Evolutionary conservation across 2,113 vertebrate genomes (phyloP).

Genomic region (Dasyornis broadbenti): DNA sequence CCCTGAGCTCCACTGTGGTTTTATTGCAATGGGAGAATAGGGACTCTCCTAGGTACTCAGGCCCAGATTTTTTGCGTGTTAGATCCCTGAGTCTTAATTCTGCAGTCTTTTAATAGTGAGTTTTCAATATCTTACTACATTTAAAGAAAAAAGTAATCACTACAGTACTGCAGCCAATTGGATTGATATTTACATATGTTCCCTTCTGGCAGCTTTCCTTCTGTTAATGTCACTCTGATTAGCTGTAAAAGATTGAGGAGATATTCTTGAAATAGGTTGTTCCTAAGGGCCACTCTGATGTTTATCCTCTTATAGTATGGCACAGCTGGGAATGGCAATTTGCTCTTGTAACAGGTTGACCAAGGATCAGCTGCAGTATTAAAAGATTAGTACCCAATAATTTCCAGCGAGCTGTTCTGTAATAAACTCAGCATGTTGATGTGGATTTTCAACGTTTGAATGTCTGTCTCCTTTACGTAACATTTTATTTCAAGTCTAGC

Average conservation of each 20-base stretch:
- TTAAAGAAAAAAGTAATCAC: neutral
- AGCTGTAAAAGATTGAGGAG: neutral
- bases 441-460: neutral
- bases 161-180: neutral
- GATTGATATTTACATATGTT: neutral
- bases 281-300: neutral
- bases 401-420: slow-evolving; percentile 9
- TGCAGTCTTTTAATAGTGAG: neutral
- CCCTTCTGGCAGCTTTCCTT: neutral
- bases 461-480: neutral
- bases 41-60: neutral
- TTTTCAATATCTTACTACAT: neutral
- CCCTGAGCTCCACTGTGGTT: neutral
- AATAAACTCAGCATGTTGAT: neutral
- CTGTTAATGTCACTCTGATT: neutral
- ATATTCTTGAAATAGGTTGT: slow-evolving; percentile 10
- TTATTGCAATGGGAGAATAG: neutral
- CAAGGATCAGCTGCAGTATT: slow-evolving; percentile 43
- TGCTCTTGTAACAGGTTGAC: slow-evolving; percentile 38
- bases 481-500: neutral
- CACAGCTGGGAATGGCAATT: slow-evolving; percentile 55
- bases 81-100: neutral
- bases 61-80: neutral
- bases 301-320: slow-evolving; percentile 15
- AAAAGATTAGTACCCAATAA: slow-evolving; percentile 49